Base-by-base conservation (phyloP, 2,888 invertebrate genomes). In the Stenoptilia bipunctidactyla region DNA sequence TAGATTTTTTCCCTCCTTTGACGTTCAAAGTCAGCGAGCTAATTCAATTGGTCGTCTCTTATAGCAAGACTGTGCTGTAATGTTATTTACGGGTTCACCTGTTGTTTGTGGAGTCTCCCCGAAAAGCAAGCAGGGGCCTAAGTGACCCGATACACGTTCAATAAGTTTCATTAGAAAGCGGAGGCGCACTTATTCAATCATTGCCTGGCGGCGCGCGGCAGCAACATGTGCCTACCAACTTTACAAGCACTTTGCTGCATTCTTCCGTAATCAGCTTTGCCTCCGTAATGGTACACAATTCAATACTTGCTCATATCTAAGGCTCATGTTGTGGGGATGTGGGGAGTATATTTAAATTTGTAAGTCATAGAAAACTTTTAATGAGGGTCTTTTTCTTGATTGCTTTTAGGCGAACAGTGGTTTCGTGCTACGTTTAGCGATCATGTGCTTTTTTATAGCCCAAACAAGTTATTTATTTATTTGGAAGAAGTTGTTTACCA, bases 61-160 rank as follows among this genome's bases (percentile, higher is more conserved):
- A 79, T 76, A 80, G 68, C 61, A 75, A 74, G 70, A 72, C 71
- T 71, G 66, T 49, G 54, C 56, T 54, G 61, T 80, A 82, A 82
- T 70, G 64, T 62, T 76, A 74, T 82, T 82, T 82, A 64, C 67
- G 61, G 70, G 70, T 70, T 72, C 73, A 76, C 76, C 77, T 74
- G 74, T 70, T 71, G 62, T 63, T 71, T 73, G 75, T 76, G 75
- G 73, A 62, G 63, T 58, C 62, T 65, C 56, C 57, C 65, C 63
- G 61, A 73, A 72, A 74, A 70, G 68, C 61, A 70, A 73, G 68
- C 56, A 71, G 53, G 54, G 52, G 64, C 62, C 76, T 83, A 83
- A 83, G 82, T 83, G 82, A 77, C 76, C 79, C 79, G 75, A 83
- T 82, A 82, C 76, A 76, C 69, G 73, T 77, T 79, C 82, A 80